Evolutionary conservation across 2,888 invertebrate genomes (phyloP).

Genomic region (Sympetrum striolatum): DNA sequence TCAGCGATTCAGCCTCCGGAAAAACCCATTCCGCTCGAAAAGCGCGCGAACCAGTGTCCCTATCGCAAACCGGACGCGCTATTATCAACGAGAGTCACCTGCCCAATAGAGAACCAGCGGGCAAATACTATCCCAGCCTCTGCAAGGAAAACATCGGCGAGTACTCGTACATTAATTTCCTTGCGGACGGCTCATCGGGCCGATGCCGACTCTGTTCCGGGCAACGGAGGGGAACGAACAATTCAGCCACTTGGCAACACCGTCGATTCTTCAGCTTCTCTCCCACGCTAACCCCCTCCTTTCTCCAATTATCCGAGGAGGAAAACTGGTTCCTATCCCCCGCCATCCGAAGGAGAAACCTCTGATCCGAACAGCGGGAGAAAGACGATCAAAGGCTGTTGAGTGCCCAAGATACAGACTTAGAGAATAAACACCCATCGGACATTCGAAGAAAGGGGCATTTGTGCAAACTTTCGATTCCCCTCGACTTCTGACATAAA

Average conservation of each 20-base stretch:
- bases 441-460: background rate
- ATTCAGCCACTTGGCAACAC: slow-evolving; percentile 12
- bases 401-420: background rate
- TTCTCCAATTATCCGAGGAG: slow-evolving; percentile 28
- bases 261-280: slow-evolving; percentile 30
- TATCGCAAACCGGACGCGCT: background rate
- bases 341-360: background rate
- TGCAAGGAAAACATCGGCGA: background rate
- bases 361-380: background rate
- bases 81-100: background rate
- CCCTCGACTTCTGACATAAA: too few relatives aligned
- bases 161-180: too few relatives aligned
- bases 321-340: slow-evolving; percentile 31
- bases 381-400: background rate
- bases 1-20: too few relatives aligned
- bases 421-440: background rate
- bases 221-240: background rate
- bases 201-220: background rate
- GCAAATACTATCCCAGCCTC: too few relatives aligned
- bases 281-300: slow-evolving; percentile 18
- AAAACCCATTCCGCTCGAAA: too few relatives aligned
- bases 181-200: background rate
- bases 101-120: too few relatives aligned
- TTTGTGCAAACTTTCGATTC: too few relatives aligned
- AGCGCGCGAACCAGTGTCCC: background rate